Base-by-base conservation (phyloP, 2,113 vertebrate genomes). In the Rafetus swinhoei region DNA sequence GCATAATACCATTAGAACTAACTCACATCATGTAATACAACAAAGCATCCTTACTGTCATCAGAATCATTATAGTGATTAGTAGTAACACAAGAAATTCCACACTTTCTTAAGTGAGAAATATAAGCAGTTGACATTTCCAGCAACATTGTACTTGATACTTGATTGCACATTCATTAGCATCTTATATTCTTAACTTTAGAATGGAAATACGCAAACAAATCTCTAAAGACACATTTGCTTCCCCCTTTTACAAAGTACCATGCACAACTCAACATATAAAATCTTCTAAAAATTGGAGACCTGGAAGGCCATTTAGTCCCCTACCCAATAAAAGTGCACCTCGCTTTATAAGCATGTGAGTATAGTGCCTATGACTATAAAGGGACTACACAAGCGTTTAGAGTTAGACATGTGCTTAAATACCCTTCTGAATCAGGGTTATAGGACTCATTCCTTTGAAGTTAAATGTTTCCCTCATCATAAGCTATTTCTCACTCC, bases 31-130 rank as follows among this genome's bases (percentile, higher is more conserved):
- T 54, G 4, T 79, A 90, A 76, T 52, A 45, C 29, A 18, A 3
- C 21, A 86, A 93, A 96, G 92, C 62, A 88, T 35, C 87, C 94
- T 82, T 84, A 85, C 52, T 87, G 32, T 77, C 90, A 90, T 92
- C 54, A 94, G 76, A 89, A 91, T 83, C 89, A 32, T 85, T 94
- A 39, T 4, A 35, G 2, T 93, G 62, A 92, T 96, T 94, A 95
- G 91, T 85, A 79, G 14, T 69, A 93, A 82, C 0, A 2, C 79
- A 27, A 94, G 84, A 91, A 90, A 92, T 92, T 80, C 69, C 88
- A 29, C 11, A 92, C 19, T 96, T 94, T 95, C 90, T 87, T 89
- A 95, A 96, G 54, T 77, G 88, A 90, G 92, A 72, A 59, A 72
- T 88, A 39, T n/a, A 87, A 93, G 87, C 1, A 0, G 69, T 25